phyloP scores from a whole-genome alignment of 2,888 invertebrate genomes.

The Tetragonula carbonaria region DNA sequence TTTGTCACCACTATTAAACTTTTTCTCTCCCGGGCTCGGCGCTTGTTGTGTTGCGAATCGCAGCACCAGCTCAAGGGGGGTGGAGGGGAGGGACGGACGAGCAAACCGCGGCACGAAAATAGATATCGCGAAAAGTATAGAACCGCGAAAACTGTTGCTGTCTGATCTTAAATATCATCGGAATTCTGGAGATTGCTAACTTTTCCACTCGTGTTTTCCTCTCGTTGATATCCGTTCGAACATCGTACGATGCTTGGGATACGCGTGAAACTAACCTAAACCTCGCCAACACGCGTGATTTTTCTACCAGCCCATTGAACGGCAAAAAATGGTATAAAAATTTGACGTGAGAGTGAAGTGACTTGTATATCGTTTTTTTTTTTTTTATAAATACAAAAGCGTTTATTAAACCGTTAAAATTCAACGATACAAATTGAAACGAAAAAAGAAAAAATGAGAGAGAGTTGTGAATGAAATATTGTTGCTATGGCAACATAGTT shows the following conservation, averaged over 20 bases:
- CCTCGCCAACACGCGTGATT: neutral
- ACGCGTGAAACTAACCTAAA: neutral
- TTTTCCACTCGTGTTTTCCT: neutral
- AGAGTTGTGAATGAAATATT: no score
- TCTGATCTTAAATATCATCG: constrained; percentile 43
- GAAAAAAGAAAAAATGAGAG: no score
- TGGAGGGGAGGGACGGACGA: neutral
- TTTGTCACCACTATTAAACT: constrained; percentile 40
- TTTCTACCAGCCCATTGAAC: no score
- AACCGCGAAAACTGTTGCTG: constrained; percentile 38
- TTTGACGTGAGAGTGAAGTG: no score
- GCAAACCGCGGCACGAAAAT: constrained; percentile 50
- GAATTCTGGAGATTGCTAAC: neutral
- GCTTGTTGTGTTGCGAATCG: constrained; percentile 33
- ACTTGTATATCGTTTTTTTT: no score
- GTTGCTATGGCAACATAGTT: no score
- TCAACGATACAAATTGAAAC: no score
- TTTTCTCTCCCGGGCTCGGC: constrained; percentile 24
- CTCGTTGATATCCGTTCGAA: neutral
- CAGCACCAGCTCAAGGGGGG: constrained; percentile 9
- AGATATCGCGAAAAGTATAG: constrained; percentile 62
- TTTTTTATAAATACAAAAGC: no score
- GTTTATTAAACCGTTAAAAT: no score
- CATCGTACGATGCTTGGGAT: neutral
- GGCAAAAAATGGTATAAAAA: no score